A percentile compares a stretch with the other conserved stretches of the same genome.
phyloP scores from a whole-genome alignment of 2,888 invertebrate genomes.

The Ennomos quercinarius region DNA sequence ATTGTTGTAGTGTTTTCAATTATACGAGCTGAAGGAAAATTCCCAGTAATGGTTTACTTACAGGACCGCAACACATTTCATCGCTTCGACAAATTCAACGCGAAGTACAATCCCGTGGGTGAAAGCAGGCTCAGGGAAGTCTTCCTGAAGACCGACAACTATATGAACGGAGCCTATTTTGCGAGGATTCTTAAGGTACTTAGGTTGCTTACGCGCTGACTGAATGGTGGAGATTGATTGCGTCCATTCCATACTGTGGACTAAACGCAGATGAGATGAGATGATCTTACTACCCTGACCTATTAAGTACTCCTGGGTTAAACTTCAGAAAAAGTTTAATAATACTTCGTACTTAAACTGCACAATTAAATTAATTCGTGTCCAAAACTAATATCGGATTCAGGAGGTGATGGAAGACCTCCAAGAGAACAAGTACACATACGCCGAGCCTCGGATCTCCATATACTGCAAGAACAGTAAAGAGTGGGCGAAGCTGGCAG shows the following conservation, averaged over 20 bases:
- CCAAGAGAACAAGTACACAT: constrained; percentile 98
- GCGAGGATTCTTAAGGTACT: constrained; percentile 94
- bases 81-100: constrained; percentile 99
- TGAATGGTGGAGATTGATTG: no score
- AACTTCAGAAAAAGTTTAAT: no score
- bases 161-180: constrained; percentile 97
- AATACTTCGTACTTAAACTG: no score
- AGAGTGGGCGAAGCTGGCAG: constrained; percentile 97
- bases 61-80: constrained; percentile 98
- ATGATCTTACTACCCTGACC: no score
- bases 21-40: not conserved
- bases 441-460: constrained; percentile 96
- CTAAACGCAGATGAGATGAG: no score
- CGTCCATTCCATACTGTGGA: no score
- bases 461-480: constrained; percentile 95
- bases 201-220: no score
- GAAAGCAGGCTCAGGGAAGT: constrained; percentile 98
- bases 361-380: no score
- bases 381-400: not conserved
- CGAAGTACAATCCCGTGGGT: constrained; percentile 99
- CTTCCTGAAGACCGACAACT: constrained; percentile 99
- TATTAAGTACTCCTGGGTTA: no score
- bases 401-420: constrained; percentile 96
- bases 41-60: constrained; percentile 49
- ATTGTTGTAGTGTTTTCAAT: no score